A percentile compares a stretch with the other conserved stretches of the same genome.
These are phyloP conservation scores for Chaetops frenatus DNA, from an alignment of 2,113 vertebrate genomes.

Conservation along the genomic window DNA sequence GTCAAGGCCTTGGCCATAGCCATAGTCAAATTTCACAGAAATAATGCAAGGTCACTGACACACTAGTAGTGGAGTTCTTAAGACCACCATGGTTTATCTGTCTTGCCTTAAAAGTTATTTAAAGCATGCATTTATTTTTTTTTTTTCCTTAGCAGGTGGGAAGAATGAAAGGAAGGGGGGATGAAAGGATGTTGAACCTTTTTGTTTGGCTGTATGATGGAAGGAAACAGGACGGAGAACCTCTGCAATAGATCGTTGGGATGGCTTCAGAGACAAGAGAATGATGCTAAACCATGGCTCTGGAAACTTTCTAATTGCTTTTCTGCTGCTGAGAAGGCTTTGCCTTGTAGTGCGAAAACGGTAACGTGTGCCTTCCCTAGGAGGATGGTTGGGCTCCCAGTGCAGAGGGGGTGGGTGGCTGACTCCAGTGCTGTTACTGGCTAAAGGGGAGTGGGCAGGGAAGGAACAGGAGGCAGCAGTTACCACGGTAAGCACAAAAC, in stretches of 20 bases:
- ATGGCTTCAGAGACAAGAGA: conserved; percentile 81
- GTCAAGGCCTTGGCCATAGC: background rate
- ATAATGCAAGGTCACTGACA: background rate
- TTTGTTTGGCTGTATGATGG: conserved; percentile 83
- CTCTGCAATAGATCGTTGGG: conserved; percentile 74
- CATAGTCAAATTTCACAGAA: background rate
- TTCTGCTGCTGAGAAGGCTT: conserved; percentile 77
- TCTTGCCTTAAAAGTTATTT: background rate
- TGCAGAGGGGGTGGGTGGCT: background rate
- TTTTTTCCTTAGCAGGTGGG: conserved; percentile 45
- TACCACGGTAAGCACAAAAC: background rate
- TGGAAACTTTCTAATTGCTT: conserved; percentile 94
- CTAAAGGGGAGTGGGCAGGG: background rate
- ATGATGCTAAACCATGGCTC: conserved; percentile 82
- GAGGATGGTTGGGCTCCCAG: background rate
- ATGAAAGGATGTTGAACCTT: conserved; percentile 80
- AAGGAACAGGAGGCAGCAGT: background rate
- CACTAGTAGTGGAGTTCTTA: background rate
- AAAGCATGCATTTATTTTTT: background rate
- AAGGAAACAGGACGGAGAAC: conserved; percentile 82
- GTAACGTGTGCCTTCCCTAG: conserved; percentile 59
- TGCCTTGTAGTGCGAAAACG: conserved; percentile 71
- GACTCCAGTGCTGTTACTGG: background rate
- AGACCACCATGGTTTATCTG: rapidly evolving
- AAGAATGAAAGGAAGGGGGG: conserved; percentile 85